Conservation (phyloP, 2,113 vertebrate species). For the Toxotes jaculatrix region DNA sequence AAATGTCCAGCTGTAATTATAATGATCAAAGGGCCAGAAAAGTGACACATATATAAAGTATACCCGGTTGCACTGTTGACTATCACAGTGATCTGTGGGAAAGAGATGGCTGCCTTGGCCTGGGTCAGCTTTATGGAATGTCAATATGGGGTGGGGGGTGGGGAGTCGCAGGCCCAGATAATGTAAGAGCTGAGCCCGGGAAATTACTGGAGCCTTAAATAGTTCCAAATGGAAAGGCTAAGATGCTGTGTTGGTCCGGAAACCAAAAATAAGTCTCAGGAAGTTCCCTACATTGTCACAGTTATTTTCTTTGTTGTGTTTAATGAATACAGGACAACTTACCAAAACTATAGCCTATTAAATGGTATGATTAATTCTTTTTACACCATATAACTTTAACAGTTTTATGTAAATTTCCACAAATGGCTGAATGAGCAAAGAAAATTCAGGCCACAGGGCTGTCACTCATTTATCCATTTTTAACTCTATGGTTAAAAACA, state of each 20-base stretch:
- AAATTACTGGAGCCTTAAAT: slow-evolving; percentile 76
- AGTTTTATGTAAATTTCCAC: slow-evolving; percentile 16
- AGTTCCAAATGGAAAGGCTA: slow-evolving; percentile 73
- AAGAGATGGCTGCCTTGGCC: slow-evolving; percentile 66
- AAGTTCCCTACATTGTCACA: slow-evolving; percentile 48
- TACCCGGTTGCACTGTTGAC: slow-evolving; percentile 32
- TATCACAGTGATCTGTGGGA: slow-evolving; percentile 75
- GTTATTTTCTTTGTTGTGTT: slow-evolving; percentile 35
- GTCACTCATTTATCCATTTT: slow-evolving; percentile 13
- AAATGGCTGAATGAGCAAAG: slow-evolving; percentile 36
- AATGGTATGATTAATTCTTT: not conserved
- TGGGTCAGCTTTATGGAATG: slow-evolving; percentile 79
- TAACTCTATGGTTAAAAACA: slow-evolving; percentile 6
- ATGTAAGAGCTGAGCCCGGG: slow-evolving; percentile 71
- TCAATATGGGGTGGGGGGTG: slow-evolving; percentile 70
- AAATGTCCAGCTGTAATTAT: not conserved
- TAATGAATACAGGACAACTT: slow-evolving; percentile 20
- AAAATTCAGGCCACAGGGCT: not conserved
- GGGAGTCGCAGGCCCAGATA: slow-evolving; percentile 53
- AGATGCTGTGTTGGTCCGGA: slow-evolving; percentile 45
- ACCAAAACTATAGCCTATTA: not conserved
- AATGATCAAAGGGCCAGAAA: slow-evolving; percentile 46
- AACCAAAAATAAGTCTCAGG: slow-evolving; percentile 34
- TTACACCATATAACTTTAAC: not conserved
- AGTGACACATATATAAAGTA: slow-evolving; percentile 41